phyloP scores from a whole-genome alignment of 2,797 vertebrate genomes.

The Xenentodon cancila region DNA sequence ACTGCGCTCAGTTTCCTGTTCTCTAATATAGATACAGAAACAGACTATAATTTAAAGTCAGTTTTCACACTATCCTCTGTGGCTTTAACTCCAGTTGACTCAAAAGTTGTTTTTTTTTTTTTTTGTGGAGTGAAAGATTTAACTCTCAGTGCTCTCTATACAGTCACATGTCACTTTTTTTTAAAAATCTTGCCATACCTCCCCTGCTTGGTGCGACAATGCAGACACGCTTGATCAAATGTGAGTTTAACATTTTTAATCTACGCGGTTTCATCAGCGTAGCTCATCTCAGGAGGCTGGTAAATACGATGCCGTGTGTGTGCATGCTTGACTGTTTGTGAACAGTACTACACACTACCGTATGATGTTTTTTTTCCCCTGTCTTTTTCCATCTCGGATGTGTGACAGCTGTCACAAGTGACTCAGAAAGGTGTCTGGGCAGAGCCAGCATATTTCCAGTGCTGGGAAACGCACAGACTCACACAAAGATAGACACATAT shows the following conservation, averaged over 20 bases:
- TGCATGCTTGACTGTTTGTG: slow-evolving; percentile 36
- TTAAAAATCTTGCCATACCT: slow-evolving; percentile 69
- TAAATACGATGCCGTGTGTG: slow-evolving; percentile 62
- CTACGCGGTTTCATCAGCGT: slow-evolving; percentile 76
- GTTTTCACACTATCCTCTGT: slow-evolving; percentile 54
- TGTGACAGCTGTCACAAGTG: slow-evolving; percentile 80
- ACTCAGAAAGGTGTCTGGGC: slow-evolving; percentile 75
- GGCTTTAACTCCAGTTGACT: slow-evolving; percentile 65
- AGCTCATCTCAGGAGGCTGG: slow-evolving; percentile 68
- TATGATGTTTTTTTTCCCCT: slow-evolving; percentile 54
- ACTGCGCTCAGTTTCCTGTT: slow-evolving; percentile 33
- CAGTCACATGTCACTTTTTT: slow-evolving; percentile 75
- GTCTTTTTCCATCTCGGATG: slow-evolving; percentile 62
- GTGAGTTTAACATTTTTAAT: slow-evolving; percentile 79
- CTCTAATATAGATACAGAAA: slow-evolving; percentile 46
- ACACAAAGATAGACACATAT: slow-evolving; percentile 26
- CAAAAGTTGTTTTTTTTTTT: slow-evolving; percentile 48
- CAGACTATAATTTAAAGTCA: slow-evolving; percentile 60
- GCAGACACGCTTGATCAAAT: slow-evolving; percentile 77
- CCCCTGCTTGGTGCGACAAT: slow-evolving; percentile 53
- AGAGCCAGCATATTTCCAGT: slow-evolving; percentile 67
- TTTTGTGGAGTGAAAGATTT: slow-evolving; percentile 69
- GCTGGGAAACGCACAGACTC: slow-evolving; percentile 57
- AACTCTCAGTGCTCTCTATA: slow-evolving; percentile 68
- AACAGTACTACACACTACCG: slow-evolving; percentile 22